Evolutionary conservation across 30 jellyfish, hydroid and myxozoan species (phyloP).

Genomic region (Phacellophora camtschatica): DNA sequence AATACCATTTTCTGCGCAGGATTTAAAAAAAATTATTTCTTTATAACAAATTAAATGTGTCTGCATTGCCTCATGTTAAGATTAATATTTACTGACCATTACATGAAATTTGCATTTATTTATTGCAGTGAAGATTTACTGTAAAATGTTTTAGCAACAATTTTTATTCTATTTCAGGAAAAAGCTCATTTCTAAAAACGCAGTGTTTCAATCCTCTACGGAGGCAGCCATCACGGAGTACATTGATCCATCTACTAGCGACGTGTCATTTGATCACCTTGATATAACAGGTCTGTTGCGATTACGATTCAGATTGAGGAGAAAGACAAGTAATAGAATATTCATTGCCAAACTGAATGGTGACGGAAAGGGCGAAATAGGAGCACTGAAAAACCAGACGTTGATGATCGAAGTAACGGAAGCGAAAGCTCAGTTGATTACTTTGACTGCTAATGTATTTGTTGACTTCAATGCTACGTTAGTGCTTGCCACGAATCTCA

Average conservation of each 20-base stretch:
- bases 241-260: not conserved
- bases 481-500: conserved; percentile 51
- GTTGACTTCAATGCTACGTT: conserved; percentile 53
- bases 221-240: conserved; percentile 22
- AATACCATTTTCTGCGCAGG: no score
- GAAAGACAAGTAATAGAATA: not conserved
- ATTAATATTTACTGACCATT: no score
- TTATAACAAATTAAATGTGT: no score
- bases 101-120: no score
- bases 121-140: no score
- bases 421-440: conserved; percentile 39
- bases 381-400: conserved; percentile 50
- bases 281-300: conserved; percentile 41
- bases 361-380: conserved; percentile 68
- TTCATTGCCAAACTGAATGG: conserved; percentile 41
- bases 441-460: conserved; percentile 47
- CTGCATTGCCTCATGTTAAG: no score
- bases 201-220: not conserved
- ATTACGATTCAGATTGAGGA: conserved; percentile 21
- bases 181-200: conserved; percentile 9
- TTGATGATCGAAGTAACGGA: conserved; percentile 69
- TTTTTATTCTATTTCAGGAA: no score
- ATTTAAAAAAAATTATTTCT: no score
- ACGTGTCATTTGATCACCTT: conserved; percentile 20
- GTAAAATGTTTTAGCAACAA: no score